phyloP scores from a whole-genome alignment of 2,113 vertebrate genomes.

The Takifugu flavidus region DNA sequence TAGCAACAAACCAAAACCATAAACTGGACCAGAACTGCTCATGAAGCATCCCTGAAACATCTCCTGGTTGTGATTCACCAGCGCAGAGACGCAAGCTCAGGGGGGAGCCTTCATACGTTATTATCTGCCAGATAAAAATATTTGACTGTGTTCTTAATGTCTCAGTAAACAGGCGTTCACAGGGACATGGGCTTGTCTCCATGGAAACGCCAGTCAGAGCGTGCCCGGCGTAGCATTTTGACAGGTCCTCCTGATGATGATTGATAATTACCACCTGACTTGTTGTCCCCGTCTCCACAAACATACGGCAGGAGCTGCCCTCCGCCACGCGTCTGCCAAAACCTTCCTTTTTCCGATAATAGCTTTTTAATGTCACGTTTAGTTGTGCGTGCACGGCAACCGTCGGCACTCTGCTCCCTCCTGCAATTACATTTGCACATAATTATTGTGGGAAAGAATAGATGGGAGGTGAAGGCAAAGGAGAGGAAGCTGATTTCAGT shows the following conservation, averaged over 20 bases:
- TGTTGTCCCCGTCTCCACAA: slow-evolving; percentile 60
- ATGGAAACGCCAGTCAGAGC: slow-evolving; percentile 64
- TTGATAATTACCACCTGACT: slow-evolving; percentile 75
- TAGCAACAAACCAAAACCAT: too few species aligned
- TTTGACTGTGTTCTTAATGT: slow-evolving; percentile 59
- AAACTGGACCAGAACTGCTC: too few species aligned
- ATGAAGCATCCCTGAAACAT: too few species aligned
- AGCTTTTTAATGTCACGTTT: slow-evolving; percentile 72
- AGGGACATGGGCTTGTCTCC: slow-evolving; percentile 65
- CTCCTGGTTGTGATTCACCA: too few species aligned
- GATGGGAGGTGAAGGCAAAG: slow-evolving; percentile 31
- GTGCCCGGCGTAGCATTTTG: slow-evolving; percentile 53
- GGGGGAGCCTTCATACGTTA: slow-evolving; percentile 10
- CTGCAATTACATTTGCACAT: slow-evolving; percentile 71
- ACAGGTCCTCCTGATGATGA: slow-evolving; percentile 69
- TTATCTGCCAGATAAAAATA: slow-evolving; percentile 51
- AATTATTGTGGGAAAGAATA: slow-evolving; percentile 58
- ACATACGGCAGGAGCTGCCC: slow-evolving; percentile 68
- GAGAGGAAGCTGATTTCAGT: slow-evolving; percentile 44
- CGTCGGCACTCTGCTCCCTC: background rate
- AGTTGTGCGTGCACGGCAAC: slow-evolving; percentile 38
- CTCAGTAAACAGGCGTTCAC: slow-evolving; percentile 60
- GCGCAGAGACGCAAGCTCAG: too few species aligned
- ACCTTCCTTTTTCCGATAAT: slow-evolving; percentile 68
- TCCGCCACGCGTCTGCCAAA: slow-evolving; percentile 61